Evolutionary conservation across 2,113 vertebrate genomes (phyloP).

Genomic region (Zosterops borbonicus): DNA sequence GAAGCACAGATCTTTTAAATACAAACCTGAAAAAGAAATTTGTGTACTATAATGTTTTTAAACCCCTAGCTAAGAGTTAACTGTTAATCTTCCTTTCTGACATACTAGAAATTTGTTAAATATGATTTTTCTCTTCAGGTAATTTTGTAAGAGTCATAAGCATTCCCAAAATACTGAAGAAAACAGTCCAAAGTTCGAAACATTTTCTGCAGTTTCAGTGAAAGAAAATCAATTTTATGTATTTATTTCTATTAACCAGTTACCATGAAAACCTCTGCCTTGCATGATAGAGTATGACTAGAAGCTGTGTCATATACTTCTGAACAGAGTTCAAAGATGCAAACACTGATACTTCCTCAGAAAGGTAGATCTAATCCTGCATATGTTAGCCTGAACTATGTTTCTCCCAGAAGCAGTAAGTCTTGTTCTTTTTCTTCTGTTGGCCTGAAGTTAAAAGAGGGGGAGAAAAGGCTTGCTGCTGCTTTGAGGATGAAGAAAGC

Average conservation of each 20-base stretch:
- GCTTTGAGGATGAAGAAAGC: background rate
- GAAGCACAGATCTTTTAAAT: background rate
- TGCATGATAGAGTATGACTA: background rate
- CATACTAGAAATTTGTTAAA: background rate
- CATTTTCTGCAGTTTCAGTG: background rate
- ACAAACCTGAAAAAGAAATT: background rate
- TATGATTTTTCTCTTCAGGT: background rate
- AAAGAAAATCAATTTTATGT: background rate
- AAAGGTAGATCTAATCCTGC: background rate
- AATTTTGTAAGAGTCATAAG: background rate
- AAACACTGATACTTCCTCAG: background rate
- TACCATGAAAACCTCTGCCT: background rate
- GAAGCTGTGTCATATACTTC: background rate
- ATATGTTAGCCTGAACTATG: background rate
- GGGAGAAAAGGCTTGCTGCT: accelerated
- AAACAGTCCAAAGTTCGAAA: background rate
- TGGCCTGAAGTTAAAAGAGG: background rate
- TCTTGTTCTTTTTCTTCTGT: background rate
- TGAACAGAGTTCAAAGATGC: background rate
- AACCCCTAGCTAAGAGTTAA: background rate
- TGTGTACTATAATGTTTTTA: background rate
- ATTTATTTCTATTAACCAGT: background rate
- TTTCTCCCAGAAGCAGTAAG: background rate
- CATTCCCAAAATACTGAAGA: background rate
- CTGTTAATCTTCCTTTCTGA: background rate